A percentile compares a stretch with the other conserved stretches of the same genome.
Evolutionary conservation across 2,888 invertebrate species (phyloP).

Genomic region (Gordius sp.): DNA sequence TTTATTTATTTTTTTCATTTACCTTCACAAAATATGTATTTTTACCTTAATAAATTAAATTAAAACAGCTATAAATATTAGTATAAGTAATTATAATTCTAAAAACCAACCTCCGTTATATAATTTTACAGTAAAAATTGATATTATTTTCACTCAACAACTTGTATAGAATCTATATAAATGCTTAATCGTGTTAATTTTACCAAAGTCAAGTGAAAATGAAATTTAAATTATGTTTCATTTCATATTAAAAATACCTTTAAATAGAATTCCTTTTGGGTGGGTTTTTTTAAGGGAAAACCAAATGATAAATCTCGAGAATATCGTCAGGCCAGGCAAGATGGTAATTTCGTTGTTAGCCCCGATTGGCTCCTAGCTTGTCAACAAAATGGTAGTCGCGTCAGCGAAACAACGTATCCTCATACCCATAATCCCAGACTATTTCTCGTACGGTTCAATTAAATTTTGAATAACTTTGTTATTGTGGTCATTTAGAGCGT

Average conservation of each 20-base stretch:
- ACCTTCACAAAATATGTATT: too few relatives aligned
- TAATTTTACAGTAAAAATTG: too few relatives aligned
- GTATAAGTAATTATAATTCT: too few relatives aligned
- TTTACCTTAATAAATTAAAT: too few relatives aligned
- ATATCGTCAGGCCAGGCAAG: background rate
- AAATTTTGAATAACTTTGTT: background rate
- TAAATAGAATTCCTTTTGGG: background rate
- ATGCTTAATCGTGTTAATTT: too few relatives aligned
- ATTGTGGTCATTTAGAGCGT: background rate
- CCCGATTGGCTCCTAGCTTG: conserved; percentile 14
- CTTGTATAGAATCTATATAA: too few relatives aligned
- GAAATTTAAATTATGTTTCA: too few relatives aligned
- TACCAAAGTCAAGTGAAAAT: too few relatives aligned
- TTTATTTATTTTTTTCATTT: too few relatives aligned
- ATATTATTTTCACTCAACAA: too few relatives aligned
- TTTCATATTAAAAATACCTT: background rate
- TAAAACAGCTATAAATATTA: too few relatives aligned
- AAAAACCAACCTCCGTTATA: too few relatives aligned
- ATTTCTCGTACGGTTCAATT: background rate
- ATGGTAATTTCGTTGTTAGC: background rate
- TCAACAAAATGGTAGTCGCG: background rate
- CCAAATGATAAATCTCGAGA: conserved; percentile 5
- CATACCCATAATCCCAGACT: background rate
- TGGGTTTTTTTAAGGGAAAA: conserved; percentile 2
- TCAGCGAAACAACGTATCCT: background rate